Evolutionary conservation across 2,888 invertebrate genomes (phyloP).

Genomic region (Laothoe populi): DNA sequence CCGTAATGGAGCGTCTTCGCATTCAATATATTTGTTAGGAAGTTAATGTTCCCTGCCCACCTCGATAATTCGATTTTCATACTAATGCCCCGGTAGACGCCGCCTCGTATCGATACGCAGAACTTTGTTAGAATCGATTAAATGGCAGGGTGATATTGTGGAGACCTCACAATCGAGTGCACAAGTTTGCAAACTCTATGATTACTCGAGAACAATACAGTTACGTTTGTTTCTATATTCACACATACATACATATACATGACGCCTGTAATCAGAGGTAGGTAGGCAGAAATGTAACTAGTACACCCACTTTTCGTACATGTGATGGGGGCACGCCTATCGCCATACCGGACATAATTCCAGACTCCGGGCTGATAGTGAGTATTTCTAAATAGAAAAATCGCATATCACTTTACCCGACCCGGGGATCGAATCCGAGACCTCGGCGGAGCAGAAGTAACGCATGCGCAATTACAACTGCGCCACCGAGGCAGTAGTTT

Average conservation of each 20-base stretch:
- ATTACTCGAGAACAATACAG: background rate
- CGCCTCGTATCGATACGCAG: constrained; percentile 27
- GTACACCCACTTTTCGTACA: too few relatives aligned
- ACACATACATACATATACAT: background rate
- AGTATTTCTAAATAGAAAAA: too few relatives aligned
- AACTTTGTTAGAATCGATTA: constrained; percentile 31
- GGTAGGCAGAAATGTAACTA: too few relatives aligned
- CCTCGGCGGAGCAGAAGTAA: too few relatives aligned
- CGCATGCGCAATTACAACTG: too few relatives aligned
- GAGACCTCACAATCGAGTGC: constrained; percentile 25
- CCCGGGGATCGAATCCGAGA: too few relatives aligned
- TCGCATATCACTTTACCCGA: too few relatives aligned
- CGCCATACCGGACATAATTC: too few relatives aligned
- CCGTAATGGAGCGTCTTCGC: constrained; percentile 33
- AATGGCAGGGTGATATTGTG: constrained; percentile 20
- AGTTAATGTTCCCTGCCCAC: constrained; percentile 47
- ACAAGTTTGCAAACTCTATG: constrained; percentile 24
- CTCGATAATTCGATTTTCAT: constrained; percentile 57
- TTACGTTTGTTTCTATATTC: background rate
- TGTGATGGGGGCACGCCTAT: too few relatives aligned
- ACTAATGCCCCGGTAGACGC: constrained; percentile 39
- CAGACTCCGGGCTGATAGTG: too few relatives aligned
- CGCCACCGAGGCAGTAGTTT: too few relatives aligned
- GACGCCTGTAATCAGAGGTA: too few relatives aligned
- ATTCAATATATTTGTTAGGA: constrained; percentile 44